Percentiles rank a stretch among this genome's conserved stretches.
Conservation (phyloP, 2,888 invertebrate genomes). For the Drosophila anomelani region DNA sequence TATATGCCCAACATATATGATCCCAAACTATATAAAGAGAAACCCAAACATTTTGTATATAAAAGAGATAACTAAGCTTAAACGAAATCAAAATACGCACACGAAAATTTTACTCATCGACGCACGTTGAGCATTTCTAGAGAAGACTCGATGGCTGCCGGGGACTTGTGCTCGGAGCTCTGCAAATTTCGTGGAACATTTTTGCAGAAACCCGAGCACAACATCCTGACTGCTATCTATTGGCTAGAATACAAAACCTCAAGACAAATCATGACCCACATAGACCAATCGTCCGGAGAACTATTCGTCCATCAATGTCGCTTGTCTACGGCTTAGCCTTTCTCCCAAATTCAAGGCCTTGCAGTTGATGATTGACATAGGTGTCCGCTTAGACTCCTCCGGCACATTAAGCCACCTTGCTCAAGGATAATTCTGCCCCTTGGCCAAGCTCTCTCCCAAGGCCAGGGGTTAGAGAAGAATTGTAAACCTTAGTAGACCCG, state of each 20-base stretch:
- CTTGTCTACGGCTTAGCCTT: slow-evolving; percentile 17
- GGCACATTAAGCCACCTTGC: slow-evolving; percentile 26
- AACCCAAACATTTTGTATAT: slow-evolving; percentile 76
- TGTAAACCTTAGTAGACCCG: slow-evolving; percentile 30
- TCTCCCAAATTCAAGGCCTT: slow-evolving; percentile 67
- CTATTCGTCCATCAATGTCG: slow-evolving; percentile 6
- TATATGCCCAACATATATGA: slow-evolving; percentile 59
- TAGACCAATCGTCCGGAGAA: slow-evolving; percentile 62
- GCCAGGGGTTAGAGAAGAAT: slow-evolving; percentile 19
- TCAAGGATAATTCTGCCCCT: slow-evolving; percentile 19
- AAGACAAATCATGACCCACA: slow-evolving; percentile 78
- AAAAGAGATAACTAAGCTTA: slow-evolving; percentile 58
- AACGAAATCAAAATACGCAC: slow-evolving; percentile 71
- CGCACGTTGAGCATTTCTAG: slow-evolving; percentile 27
- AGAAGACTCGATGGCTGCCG: slow-evolving; percentile 17
- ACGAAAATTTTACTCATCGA: slow-evolving; percentile 60
- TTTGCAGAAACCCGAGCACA: slow-evolving; percentile 48
- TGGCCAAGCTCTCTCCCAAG: slow-evolving; percentile 75
- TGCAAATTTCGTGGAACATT: slow-evolving; percentile 81
- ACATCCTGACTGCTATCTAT: slow-evolving; percentile 3
- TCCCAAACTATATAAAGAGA: slow-evolving; percentile 48
- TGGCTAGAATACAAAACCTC: slow-evolving; percentile 14
- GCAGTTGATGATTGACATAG: neutral
- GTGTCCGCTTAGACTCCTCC: slow-evolving; percentile 9
- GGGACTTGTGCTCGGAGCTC: slow-evolving; percentile 1